phyloP scores from a whole-genome alignment of 1,140 invertebrate genomes.

The Cotesia vestalis region DNA sequence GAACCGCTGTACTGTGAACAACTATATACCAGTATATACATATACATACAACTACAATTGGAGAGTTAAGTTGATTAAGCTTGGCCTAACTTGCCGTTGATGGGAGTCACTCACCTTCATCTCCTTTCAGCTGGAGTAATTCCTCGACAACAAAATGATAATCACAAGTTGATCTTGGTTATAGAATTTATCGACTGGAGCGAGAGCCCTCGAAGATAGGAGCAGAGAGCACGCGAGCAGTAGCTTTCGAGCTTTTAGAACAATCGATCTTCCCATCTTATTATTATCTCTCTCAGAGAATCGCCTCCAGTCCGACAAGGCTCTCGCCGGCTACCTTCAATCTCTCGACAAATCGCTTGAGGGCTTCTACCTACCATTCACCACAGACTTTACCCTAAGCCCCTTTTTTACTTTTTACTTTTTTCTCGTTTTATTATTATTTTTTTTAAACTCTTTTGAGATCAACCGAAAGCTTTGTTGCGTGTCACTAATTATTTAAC shows the following conservation, averaged over 20 bases:
- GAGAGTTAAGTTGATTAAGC: conserved; percentile 9
- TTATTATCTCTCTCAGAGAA: conserved; percentile 28
- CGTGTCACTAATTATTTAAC: conserved; percentile 25
- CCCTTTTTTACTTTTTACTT: background rate
- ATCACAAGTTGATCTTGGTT: conserved; percentile 14
- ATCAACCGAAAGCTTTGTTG: conserved; percentile 10
- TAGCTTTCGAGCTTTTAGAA: conserved; percentile 27
- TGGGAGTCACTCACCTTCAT: background rate
- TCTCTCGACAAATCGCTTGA: conserved; percentile 23
- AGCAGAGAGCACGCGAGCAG: conserved; percentile 1
- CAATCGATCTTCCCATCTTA: conserved; percentile 32
- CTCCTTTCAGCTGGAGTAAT: background rate
- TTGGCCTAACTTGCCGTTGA: background rate
- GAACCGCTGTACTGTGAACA: no score
- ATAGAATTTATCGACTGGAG: conserved; percentile 19
- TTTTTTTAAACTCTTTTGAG: background rate
- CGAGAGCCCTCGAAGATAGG: background rate
- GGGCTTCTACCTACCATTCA: conserved; percentile 10
- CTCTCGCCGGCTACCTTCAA: conserved; percentile 8
- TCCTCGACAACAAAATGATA: conserved; percentile 19
- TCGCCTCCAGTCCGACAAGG: background rate
- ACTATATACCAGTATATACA: no score
- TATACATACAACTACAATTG: no score
- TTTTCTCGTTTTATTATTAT: background rate
- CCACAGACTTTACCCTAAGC: background rate